Evolutionary conservation across 2,113 vertebrate genomes (phyloP), one percentile per base, ranked within the genome.

Genomic region (Hassar affinis): DNA sequence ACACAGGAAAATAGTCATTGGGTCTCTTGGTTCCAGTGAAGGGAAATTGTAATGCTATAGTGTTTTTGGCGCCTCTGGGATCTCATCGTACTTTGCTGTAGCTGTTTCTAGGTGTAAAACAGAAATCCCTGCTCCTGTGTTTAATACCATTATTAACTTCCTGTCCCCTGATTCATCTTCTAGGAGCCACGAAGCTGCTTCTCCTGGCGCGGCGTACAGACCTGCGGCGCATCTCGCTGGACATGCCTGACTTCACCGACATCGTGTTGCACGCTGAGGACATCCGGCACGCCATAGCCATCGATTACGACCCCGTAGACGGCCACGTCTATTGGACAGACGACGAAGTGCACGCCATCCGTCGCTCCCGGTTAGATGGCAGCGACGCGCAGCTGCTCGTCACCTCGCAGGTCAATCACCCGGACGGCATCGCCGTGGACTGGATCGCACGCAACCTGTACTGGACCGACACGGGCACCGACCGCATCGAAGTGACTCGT

Each of bases 401-500:
- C 64, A 98, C 96, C 0, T 95, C 96, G 0, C 97, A 99, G 87
- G 96, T 99, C 0, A 95, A 94, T 0, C 97, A 99, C 84, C 98
- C 98, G 0, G 98, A 99, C 10, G 98, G 98, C 74, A 97, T 99
- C 49, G 97, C 97, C 0, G 96, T 99, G 5, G 97, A 99, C 90
- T 99, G 98, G 98, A 94, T 98, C 17, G 97, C 97, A 2, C 92
- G 98, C 0, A 99, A 99, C 88, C 94, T 99, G 4, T 99, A 99
- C 84, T 99, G 98, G 98, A 99, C 97, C 0, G 98, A 99, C 88
- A 99, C 98, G 0, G 98, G 98, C 38, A 99, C 97, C 0, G 98
- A 99, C 82, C 96, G 97, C 20, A 98, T 99, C 30, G 98, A 99
- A 87, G 97, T 99, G 59, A 98, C 97, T 0, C 93, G 96, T 6